A percentile compares a stretch with the other conserved stretches of the same genome.
Evolutionary conservation across 2,797 vertebrate genomes (phyloP).

Genomic region (Paratrypauchen microcephalus): DNA sequence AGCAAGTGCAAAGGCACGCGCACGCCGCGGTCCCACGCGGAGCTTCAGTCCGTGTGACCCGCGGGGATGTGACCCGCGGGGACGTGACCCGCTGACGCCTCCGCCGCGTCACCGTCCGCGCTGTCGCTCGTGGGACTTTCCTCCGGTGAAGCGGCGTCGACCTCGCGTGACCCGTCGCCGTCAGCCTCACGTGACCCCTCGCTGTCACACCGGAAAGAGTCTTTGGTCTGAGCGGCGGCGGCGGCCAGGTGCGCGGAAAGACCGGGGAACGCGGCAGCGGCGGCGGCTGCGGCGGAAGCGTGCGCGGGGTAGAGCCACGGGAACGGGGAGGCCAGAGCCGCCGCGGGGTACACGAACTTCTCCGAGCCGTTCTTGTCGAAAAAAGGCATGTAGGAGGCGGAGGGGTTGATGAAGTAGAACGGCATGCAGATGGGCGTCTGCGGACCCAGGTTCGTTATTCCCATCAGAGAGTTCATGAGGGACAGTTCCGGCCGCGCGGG

Average conservation of each 20-base stretch:
- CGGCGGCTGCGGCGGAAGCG: conserved; percentile 72
- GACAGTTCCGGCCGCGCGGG: conserved; percentile 79
- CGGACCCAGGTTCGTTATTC: conserved; percentile 84
- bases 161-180: conserved; percentile 60
- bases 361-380: conserved; percentile 89
- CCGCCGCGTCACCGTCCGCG: conserved; percentile 56
- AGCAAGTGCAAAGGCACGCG: conserved; percentile 80
- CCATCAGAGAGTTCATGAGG: conserved; percentile 89
- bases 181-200: conserved; percentile 58
- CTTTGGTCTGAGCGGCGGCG: conserved; percentile 62
- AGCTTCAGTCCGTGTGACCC: conserved; percentile 62
- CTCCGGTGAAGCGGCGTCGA: conserved; percentile 64
- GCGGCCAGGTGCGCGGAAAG: conserved; percentile 75
- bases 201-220: conserved; percentile 62
- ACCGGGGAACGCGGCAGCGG: conserved; percentile 80
- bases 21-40: conserved; percentile 60
- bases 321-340: conserved; percentile 77
- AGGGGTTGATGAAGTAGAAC: conserved; percentile 91
- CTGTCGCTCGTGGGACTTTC: conserved; percentile 67
- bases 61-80: too few species aligned
- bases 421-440: conserved; percentile 93
- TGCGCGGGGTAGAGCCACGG: conserved; percentile 88
- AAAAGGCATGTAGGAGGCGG: conserved; percentile 89
- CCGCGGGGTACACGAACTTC: conserved; percentile 86
- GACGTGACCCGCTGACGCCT: conserved; percentile 53